phyloP scores from a whole-genome alignment of 1,140 invertebrate species.

The Platyura marginata region DNA sequence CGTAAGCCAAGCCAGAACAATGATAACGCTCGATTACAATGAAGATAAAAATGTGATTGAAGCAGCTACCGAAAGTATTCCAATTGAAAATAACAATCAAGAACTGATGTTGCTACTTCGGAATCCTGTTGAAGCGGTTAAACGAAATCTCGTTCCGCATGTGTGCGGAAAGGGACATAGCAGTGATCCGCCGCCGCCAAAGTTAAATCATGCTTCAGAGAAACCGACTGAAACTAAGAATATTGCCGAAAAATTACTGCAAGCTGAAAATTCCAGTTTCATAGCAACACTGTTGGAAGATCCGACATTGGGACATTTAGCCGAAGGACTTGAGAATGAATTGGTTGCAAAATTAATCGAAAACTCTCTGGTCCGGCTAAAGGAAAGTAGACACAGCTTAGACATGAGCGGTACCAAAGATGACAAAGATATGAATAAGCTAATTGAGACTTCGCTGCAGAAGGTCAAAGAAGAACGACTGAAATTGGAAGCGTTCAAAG shows the following conservation, averaged over 20 bases:
- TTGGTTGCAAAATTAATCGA: constrained; percentile 38
- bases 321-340: constrained; percentile 34
- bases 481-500: constrained; percentile 7
- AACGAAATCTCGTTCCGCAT: constrained; percentile 47
- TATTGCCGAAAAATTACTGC: not conserved
- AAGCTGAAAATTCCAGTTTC: constrained; percentile 14
- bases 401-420: constrained; percentile 31
- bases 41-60: not conserved
- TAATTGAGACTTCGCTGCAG: constrained; percentile 34
- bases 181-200: constrained; percentile 6
- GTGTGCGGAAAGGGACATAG: constrained; percentile 38
- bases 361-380: constrained; percentile 38
- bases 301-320: constrained; percentile 36
- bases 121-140: constrained; percentile 50
- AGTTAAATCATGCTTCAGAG: not conserved
- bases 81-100: constrained; percentile 10
- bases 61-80: not conserved
- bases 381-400: constrained; percentile 30
- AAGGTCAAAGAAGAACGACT: constrained; percentile 28
- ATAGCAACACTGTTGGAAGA: constrained; percentile 37
- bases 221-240: constrained; percentile 11
- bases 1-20: not conserved
- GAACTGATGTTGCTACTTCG: constrained; percentile 33
- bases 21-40: not conserved
- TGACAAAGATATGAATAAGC: constrained; percentile 33